A percentile compares a stretch with the other conserved stretches of the same genome.
phyloP scores from a whole-genome alignment of 2,113 vertebrate genomes.

The Porphyrio hochstetteri region DNA sequence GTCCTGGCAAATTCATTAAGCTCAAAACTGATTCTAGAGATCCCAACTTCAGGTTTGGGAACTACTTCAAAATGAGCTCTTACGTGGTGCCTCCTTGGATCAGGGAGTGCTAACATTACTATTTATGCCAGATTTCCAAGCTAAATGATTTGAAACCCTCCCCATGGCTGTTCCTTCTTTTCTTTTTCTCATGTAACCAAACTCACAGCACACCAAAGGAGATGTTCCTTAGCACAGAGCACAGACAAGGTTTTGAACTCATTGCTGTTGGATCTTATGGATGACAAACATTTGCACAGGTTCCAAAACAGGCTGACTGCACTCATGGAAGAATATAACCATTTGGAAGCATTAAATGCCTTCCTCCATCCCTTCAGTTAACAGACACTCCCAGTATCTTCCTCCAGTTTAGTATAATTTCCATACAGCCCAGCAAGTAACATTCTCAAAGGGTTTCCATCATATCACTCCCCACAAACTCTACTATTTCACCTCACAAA shows the following conservation, averaged over 20 bases:
- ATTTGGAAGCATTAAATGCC: background rate
- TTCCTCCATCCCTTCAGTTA: background rate
- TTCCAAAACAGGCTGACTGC: background rate
- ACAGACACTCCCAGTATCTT: background rate
- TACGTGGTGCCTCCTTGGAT: constrained; percentile 62
- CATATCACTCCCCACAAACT: background rate
- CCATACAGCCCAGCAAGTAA: background rate
- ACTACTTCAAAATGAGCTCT: constrained; percentile 62
- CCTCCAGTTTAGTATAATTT: background rate
- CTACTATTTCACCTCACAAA: background rate
- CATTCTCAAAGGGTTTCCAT: background rate
- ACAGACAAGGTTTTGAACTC: background rate
- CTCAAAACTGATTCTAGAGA: constrained; percentile 32
- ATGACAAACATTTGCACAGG: background rate
- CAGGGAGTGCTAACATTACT: constrained; percentile 61
- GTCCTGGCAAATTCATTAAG: constrained; percentile 66
- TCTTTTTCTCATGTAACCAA: constrained; percentile 3
- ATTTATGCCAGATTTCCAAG: constrained; percentile 61
- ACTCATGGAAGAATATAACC: background rate
- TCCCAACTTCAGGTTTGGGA: constrained; percentile 49
- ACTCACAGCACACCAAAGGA: background rate
- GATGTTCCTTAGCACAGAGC: background rate
- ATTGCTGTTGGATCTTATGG: background rate
- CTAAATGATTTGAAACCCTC: constrained; percentile 44
- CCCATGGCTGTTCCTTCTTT: background rate